phyloP scores from a whole-genome alignment of 2,113 vertebrate genomes.

The Oophaga pumilio region DNA sequence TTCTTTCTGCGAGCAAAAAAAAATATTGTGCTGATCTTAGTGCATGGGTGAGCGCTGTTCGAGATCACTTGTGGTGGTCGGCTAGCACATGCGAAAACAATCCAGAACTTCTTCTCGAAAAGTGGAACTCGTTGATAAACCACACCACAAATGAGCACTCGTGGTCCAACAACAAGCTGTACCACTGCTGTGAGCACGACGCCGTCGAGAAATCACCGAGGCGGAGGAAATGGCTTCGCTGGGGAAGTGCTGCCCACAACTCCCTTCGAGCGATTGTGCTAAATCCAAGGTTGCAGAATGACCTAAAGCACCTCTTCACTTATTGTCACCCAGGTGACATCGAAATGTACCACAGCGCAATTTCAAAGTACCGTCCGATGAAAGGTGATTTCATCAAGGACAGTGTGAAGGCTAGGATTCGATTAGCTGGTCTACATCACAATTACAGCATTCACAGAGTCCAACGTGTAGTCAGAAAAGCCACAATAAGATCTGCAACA shows the following conservation, averaged over 20 bases:
- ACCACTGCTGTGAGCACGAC: neutral
- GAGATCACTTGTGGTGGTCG: constrained; percentile 7
- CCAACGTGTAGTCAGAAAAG: neutral
- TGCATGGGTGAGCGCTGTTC: neutral
- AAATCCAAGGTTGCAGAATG: neutral
- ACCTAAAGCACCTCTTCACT: neutral
- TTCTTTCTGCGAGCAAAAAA: neutral
- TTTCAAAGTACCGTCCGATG: neutral
- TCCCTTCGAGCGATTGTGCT: neutral
- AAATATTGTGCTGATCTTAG: neutral
- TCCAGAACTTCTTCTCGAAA: neutral
- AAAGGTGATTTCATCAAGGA: neutral
- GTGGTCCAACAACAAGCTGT: neutral
- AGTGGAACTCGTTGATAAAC: neutral
- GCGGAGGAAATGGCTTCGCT: neutral
- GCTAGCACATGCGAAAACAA: neutral
- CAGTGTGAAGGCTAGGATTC: neutral
- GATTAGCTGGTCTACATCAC: neutral
- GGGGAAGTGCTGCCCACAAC: neutral
- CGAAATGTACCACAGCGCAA: neutral
- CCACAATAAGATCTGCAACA: neutral
- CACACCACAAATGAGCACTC: neutral
- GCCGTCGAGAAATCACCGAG: too few species aligned
- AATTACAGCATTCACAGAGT: neutral
- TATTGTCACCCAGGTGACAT: neutral